A percentile compares a stretch with the other conserved stretches of the same genome.
phyloP scores from a whole-genome alignment of 2,888 invertebrate genomes.

The Hemaris fuciformis region DNA sequence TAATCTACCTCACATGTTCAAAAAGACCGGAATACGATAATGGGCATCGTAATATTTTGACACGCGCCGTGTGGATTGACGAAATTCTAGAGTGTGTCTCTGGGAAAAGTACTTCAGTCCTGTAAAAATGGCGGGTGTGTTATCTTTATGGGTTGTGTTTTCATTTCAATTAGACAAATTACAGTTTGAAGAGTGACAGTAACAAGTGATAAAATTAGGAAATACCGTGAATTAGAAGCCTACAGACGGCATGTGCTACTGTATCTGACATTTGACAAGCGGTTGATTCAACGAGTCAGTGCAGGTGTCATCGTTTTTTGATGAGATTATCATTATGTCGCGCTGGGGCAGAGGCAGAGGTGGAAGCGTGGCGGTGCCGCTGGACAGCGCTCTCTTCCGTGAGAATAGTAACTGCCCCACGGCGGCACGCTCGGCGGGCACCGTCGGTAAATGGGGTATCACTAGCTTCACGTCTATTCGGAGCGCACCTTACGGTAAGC shows the following conservation, averaged over 20 bases:
- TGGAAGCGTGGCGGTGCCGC: slow-evolving; percentile 83
- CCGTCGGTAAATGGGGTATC: slow-evolving; percentile 96
- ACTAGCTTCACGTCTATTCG: slow-evolving; percentile 95
- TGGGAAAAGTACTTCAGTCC: slow-evolving; percentile 70
- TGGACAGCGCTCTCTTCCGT: slow-evolving; percentile 84
- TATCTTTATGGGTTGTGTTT: slow-evolving; percentile 78
- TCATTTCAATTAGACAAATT: slow-evolving; percentile 65
- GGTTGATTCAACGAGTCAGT: slow-evolving; percentile 58
- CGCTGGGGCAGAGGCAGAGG: slow-evolving; percentile 84
- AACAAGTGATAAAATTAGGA: slow-evolving; percentile 33
- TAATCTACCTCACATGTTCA: slow-evolving; percentile 69
- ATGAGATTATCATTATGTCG: slow-evolving; percentile 82
- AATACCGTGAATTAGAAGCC: slow-evolving; percentile 33
- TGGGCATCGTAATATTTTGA: slow-evolving; percentile 47
- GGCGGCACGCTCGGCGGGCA: slow-evolving; percentile 93
- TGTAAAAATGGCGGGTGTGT: slow-evolving; percentile 82
- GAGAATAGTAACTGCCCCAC: slow-evolving; percentile 93
- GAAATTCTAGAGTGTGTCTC: slow-evolving; percentile 53
- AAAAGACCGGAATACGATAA: slow-evolving; percentile 56
- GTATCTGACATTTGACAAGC: slow-evolving; percentile 61
- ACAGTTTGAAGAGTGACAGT: slow-evolving; percentile 44
- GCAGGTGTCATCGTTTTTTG: slow-evolving; percentile 73
- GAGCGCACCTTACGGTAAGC: slow-evolving; percentile 87
- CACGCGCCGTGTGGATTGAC: slow-evolving; percentile 36
- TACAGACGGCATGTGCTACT: slow-evolving; percentile 54